Base-by-base conservation (phyloP, 37 sponge, comb jelly and placozoan genomes). In the Bolinopsis microptera region DNA sequence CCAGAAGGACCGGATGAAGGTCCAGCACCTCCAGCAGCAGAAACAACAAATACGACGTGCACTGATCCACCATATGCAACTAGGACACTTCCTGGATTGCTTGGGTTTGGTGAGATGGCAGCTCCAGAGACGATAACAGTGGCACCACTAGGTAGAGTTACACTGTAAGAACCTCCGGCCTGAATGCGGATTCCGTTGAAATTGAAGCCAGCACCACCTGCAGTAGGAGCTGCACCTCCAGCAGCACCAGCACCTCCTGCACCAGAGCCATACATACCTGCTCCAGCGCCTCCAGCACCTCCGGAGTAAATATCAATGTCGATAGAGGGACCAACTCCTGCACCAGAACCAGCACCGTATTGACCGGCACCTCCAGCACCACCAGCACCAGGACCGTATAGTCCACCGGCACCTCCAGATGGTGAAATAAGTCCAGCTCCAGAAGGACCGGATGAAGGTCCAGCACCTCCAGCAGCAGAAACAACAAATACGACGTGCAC, bases 71-170 rank as follows among this genome's bases (percentile, higher is more conserved):
- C 75, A 28, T 72, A 72, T 8, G 75, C 5, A 24, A 72, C 75
- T 8, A 72, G 75, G 18, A 72, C 75, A 72, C 75, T 72, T 72
- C 75, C 75, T 30, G 75, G 75, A n/a, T 72, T 72, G 75, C 75
- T 72, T 8, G 75, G 75, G 75, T 72, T 72, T 8, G 75, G 75
- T 30, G 75, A 72, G 75, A 72, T 72, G 31, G 75, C 75, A 72
- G 75, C 13, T 72, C 75, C 75, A 72, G 75, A 72, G 5, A 72
- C 75, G 75, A 72, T 72, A 28, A 72, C 75, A 28, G 75, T 30
- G 31, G 75, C 75, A 23, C 75, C 75, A 72, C 75, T 72, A 8
- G 75, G 75, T 28, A 72, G 75, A 72, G 75, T 28, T 23, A 72
- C 75, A n/a, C 75, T 72, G 75, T 72, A 72, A 72, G 75, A 72